Percentiles rank a stretch among this genome's conserved stretches.
phyloP scores from a whole-genome alignment of 1,140 invertebrate genomes.

The Nebria ingens region DNA sequence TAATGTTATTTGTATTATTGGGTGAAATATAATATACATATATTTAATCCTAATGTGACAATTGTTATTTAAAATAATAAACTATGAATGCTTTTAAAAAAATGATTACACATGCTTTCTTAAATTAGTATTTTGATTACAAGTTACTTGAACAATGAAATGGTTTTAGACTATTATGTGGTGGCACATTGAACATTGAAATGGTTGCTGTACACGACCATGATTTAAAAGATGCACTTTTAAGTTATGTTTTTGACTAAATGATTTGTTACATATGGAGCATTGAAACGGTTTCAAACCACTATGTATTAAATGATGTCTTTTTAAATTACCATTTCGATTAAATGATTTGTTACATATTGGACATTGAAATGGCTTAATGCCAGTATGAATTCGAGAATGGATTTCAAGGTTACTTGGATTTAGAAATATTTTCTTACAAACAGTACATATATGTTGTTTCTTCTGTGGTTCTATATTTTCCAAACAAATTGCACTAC shows the following conservation, averaged over 20 bases:
- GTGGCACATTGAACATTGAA: too few species aligned
- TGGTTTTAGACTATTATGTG: too few species aligned
- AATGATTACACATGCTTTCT: too few species aligned
- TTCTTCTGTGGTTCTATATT: conserved; percentile 22
- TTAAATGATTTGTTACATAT: conserved; percentile 36
- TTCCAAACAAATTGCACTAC: neutral
- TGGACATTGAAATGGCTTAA: conserved; percentile 33
- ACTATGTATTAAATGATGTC: conserved; percentile 38
- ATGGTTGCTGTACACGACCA: too few species aligned
- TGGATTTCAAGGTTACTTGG: conserved; percentile 37
- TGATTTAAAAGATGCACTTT: conserved; percentile 29
- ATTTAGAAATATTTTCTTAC: conserved; percentile 33
- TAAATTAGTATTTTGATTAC: too few species aligned
- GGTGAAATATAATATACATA: too few species aligned
- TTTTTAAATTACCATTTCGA: conserved; percentile 33
- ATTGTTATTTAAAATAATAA: too few species aligned
- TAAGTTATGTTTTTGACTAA: conserved; percentile 37
- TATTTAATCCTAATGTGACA: too few species aligned
- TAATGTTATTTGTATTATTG: too few species aligned
- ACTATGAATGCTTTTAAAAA: too few species aligned
- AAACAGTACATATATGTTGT: conserved; percentile 32
- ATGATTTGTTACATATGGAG: conserved; percentile 35
- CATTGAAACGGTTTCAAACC: conserved; percentile 37
- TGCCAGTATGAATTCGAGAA: conserved; percentile 31
- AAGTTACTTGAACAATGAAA: too few species aligned